Percentiles rank a stretch among this genome's conserved stretches.
These are phyloP conservation scores for Ecdyonurus torrentis DNA, from an alignment of 2,888 invertebrate species.

Conservation along the genomic window DNA sequence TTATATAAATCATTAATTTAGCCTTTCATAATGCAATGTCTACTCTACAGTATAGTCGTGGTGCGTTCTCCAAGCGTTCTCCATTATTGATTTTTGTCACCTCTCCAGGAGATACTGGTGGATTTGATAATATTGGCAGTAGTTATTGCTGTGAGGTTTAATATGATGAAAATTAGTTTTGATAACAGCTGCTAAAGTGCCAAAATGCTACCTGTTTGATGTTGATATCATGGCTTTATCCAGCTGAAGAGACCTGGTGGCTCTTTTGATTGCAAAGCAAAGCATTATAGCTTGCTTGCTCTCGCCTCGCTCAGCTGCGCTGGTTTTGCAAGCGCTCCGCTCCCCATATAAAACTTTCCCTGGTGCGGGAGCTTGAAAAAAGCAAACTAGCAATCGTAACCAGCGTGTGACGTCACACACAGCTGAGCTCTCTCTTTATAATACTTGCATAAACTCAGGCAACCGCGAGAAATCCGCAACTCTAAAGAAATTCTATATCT, in stretches of 20 bases:
- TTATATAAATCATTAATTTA: too few species aligned
- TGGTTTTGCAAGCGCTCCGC: not conserved
- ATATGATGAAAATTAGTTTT: too few species aligned
- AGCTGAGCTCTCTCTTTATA: not conserved
- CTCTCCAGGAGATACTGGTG: too few species aligned
- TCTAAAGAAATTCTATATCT: not conserved
- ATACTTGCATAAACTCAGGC: not conserved
- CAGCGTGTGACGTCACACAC: not conserved
- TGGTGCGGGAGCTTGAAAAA: not conserved
- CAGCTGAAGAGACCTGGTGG: not conserved
- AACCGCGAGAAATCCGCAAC: not conserved
- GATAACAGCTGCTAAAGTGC: too few species aligned
- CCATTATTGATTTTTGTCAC: too few species aligned
- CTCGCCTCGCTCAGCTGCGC: not conserved
- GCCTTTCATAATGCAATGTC: too few species aligned
- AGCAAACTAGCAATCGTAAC: not conserved
- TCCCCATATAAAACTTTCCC: not conserved
- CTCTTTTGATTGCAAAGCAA: too few species aligned
- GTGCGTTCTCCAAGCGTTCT: too few species aligned
- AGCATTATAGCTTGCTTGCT: not conserved
- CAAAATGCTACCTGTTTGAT: not conserved
- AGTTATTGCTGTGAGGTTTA: too few species aligned
- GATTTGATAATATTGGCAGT: too few species aligned
- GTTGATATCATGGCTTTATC: not conserved
- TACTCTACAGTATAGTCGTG: too few species aligned